Evolutionary conservation across 2,113 vertebrate genomes (phyloP).

Genomic region (Amphiprion ocellaris): DNA sequence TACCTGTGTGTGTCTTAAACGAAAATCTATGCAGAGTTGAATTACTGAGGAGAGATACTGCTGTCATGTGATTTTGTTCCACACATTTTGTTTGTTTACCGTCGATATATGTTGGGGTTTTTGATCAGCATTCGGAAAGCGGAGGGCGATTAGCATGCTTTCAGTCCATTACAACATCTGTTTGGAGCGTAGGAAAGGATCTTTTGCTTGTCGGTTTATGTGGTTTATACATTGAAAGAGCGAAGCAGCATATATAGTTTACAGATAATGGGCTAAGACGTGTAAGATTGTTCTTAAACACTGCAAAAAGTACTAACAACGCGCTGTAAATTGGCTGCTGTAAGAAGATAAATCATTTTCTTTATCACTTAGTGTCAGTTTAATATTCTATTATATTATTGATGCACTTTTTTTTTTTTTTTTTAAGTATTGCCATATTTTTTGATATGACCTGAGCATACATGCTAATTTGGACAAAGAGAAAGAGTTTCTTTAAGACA

Average conservation of each 20-base stretch:
- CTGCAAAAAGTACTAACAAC: conserved; percentile 46
- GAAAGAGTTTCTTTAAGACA: background rate
- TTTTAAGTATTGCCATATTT: conserved; percentile 3
- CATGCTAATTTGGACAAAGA: background rate
- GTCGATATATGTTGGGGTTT: conserved; percentile 5
- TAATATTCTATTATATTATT: conserved; percentile 21
- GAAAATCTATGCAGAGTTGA: conserved; percentile 78
- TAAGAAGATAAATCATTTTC: background rate
- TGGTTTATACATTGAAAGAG: background rate
- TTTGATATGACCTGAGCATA: conserved; percentile 10
- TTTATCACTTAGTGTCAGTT: conserved; percentile 14
- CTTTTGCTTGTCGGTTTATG: background rate
- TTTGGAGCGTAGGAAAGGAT: background rate
- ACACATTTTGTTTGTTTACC: conserved; percentile 6
- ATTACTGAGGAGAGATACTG: conserved; percentile 51
- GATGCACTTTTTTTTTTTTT: conserved; percentile 39
- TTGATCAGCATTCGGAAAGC: conserved; percentile 8
- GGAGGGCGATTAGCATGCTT: conserved; percentile 8
- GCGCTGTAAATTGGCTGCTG: conserved; percentile 53
- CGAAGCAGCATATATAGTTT: background rate
- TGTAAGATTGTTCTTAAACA: conserved; percentile 15
- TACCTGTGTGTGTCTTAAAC: conserved; percentile 78
- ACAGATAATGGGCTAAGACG: background rate
- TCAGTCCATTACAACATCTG: conserved; percentile 1
- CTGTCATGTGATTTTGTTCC: conserved; percentile 35